A percentile compares a stretch with the other conserved stretches of the same genome.
Evolutionary conservation across 2,113 vertebrate species (phyloP).

Genomic region (Neopipo cinnamomea): DNA sequence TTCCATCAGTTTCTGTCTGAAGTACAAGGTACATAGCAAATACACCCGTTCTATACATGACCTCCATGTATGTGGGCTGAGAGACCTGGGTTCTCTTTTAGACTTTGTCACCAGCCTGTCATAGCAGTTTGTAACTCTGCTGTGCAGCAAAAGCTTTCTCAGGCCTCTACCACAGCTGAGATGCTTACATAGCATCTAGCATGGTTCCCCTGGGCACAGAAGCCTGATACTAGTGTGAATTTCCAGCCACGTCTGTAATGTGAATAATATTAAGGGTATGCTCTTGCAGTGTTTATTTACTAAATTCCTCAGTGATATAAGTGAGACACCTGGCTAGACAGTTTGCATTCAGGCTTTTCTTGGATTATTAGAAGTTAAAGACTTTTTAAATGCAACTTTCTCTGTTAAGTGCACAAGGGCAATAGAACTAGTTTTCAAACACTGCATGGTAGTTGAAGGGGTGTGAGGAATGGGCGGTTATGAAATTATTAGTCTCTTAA

Average conservation of each 20-base stretch:
- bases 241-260: background rate
- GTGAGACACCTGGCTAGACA: background rate
- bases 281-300: background rate
- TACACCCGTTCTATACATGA: background rate
- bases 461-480: background rate
- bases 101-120: background rate
- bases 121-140: background rate
- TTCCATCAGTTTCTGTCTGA: background rate
- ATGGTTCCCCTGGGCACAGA: background rate
- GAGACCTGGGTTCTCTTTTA: background rate
- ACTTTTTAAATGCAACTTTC: background rate
- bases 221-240: background rate
- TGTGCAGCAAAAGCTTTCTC: background rate
- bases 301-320: background rate
- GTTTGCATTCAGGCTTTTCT: background rate
- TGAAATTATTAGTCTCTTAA: background rate
- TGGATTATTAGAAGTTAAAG: background rate
- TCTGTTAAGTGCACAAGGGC: background rate
- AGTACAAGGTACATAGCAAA: background rate
- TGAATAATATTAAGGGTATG: background rate
- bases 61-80: background rate
- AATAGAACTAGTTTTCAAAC: background rate
- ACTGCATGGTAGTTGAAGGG: background rate
- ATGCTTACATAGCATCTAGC: background rate
- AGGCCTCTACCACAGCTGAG: background rate